Evolutionary conservation across 2,888 invertebrate genomes (phyloP).

Genomic region (Phaonia tiefii): DNA sequence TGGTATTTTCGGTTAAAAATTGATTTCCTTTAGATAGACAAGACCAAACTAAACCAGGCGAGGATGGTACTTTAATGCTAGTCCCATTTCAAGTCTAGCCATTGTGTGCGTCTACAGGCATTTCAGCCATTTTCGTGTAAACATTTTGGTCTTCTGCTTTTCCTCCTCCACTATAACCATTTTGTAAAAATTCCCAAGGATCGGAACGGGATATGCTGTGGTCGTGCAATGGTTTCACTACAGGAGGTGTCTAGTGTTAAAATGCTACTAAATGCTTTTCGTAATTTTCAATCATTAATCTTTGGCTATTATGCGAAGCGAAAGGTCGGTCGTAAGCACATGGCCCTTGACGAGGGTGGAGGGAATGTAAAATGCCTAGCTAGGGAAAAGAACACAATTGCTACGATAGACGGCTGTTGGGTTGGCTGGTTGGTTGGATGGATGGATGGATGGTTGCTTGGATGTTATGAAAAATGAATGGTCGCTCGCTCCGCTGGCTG

Average conservation of each 20-base stretch:
- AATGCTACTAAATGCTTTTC: conserved; percentile 61
- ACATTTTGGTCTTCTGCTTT: background rate
- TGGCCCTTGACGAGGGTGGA: too few species aligned
- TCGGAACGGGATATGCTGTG: background rate
- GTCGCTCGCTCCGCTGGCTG: background rate
- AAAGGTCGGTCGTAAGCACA: background rate
- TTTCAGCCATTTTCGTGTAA: too few species aligned
- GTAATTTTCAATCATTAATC: conserved; percentile 61
- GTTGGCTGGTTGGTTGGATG: background rate
- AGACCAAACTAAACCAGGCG: background rate
- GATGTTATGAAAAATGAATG: background rate
- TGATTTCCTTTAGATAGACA: conserved; percentile 10
- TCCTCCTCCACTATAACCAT: background rate
- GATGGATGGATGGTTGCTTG: conserved; percentile 18
- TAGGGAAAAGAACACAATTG: too few species aligned
- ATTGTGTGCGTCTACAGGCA: too few species aligned
- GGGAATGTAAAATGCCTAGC: too few species aligned
- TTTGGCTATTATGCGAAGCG: conserved; percentile 43
- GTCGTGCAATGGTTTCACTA: conserved; percentile 15
- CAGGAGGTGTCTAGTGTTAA: conserved; percentile 35
- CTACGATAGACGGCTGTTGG: background rate
- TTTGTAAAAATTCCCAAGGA: background rate
- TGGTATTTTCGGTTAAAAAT: conserved; percentile 31
- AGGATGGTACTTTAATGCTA: too few species aligned
- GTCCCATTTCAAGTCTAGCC: too few species aligned